Percentiles rank a stretch among this genome's conserved stretches.
Conservation (phyloP, 2,113 vertebrate species). For the Phyllopteryx taeniolatus region DNA sequence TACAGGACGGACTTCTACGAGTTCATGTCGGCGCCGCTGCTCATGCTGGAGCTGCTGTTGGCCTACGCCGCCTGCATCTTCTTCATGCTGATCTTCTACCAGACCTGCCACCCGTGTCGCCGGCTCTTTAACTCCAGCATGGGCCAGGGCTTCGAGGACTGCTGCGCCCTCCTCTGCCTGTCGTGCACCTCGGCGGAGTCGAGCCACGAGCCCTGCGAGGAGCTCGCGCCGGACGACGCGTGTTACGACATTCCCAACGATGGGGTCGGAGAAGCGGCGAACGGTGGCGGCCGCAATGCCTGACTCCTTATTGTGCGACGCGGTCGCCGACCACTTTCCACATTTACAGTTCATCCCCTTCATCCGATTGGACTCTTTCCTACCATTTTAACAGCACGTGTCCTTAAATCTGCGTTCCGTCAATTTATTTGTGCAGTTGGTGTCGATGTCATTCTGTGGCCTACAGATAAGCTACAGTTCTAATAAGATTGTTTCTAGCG, state of each 20-base stretch:
- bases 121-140: constrained; percentile 87
- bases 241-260: constrained; percentile 59
- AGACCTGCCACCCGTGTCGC: constrained; percentile 93
- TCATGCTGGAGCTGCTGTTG: constrained; percentile 84
- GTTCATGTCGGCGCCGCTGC: constrained; percentile 80
- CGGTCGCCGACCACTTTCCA: neutral
- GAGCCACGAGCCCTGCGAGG: constrained; percentile 39
- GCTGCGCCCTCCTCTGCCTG: constrained; percentile 76
- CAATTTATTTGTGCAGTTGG: neutral
- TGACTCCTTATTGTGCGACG: neutral
- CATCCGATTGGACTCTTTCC: neutral
- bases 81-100: constrained; percentile 96
- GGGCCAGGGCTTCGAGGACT: constrained; percentile 77
- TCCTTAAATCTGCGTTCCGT: neutral
- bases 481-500: no score
- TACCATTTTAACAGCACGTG: neutral
- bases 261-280: constrained; percentile 7
- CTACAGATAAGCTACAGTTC: neutral
- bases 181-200: constrained; percentile 41
- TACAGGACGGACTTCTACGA: constrained; percentile 85
- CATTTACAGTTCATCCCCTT: neutral
- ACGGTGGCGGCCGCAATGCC: neutral
- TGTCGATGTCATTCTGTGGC: neutral
- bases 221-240: constrained; percentile 43
- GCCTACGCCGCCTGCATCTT: constrained; percentile 82